Evolutionary conservation across 2,797 vertebrate species (phyloP), one percentile per base, ranked within the genome.

Genomic region (Lepilemur septentrionalis): DNA sequence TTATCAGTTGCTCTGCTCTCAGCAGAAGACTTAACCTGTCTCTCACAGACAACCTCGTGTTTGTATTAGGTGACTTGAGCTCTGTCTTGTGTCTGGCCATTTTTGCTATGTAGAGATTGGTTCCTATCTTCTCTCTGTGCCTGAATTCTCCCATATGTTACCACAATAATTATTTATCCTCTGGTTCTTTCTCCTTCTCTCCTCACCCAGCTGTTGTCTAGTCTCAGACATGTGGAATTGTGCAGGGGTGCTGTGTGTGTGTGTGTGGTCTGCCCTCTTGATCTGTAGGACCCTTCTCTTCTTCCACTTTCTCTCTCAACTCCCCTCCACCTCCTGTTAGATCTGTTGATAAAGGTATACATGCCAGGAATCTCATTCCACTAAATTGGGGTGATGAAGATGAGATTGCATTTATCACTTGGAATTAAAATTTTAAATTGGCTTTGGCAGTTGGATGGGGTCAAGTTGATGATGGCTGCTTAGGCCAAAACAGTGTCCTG

Each of bases 381-480:
- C 59, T 89, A 18, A 89, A 7, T 8, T 38, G 6, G 85, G 35
- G 2, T 28, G 5, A 9, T 50, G 59, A 72, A 75, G 55, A 18
- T 30, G 79, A 72, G 46, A 14, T 14, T 55, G 35, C 5, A 7
- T 82, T 84, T 80, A 75, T 38, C 3, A 14, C 22, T 82, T 85
- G 25, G 38, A 87, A 14, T 91, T 91, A 28, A 73, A 76, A 59
- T 7, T 67, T 96, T 78, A 13, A 46, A 32, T 75, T 69, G 93
- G 55, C 61, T 94, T 52, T 88, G 69, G 52, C 46, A 46, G 41
- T 57, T 30, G 43, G 4, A 4, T 0, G 11, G 52, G 70, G 30
- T 70, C 65, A 69, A 14, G 18, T 23, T n/a, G 23, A 28, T 13
- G 17, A 70, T 23, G 83, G 17, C 38, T 57, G 30, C 9, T 15